Evolutionary conservation across 1,140 invertebrate species (phyloP), one percentile per base, ranked within the genome.

Genomic region (Sinonovacula constricta): DNA sequence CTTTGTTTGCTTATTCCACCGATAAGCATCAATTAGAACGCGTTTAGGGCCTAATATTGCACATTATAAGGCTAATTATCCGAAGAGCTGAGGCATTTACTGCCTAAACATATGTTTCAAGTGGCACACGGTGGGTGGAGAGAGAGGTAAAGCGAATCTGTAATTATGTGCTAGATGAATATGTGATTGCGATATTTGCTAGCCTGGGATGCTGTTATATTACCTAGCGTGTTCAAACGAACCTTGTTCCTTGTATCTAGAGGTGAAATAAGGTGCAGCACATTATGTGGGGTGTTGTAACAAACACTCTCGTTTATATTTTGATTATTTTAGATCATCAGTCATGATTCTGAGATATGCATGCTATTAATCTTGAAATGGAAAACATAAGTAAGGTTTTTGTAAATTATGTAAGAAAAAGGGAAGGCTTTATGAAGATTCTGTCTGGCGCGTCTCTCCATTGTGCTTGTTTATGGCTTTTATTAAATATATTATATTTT

Each of bases 31-130:
- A 76, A 76, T 76, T 76, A 76, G 72, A 57, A n/a, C 72, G 18
- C 63, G 62, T 56, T 76, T 59, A 76, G 33, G 33, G 72, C 72
- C 72, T 76, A 65, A 76, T 76, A 76, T 76, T 76, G 72, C 63
- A 76, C 72, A 65, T 76, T 76, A 76, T 59, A 76, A 31, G 59
- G 31, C 62, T 76, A 76, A 76, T 76, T 76, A 76, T 76, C 72
- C 62, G 12, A 22, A 54, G 51, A 54, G 51, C 45, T 36, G 72
- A 36, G 63, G 72, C 72, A 76, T 76, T 76, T 76, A 76, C 72
- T 67, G 28, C 72, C 63, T 76, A 66, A 76, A 76, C 72, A 76
- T 76, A 76, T 76, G 72, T 76, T 76, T 76, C 72, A 76, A 67
- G 49, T 67, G 72, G 63, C 30, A 45, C 66, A 28, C 63, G 72